These are phyloP conservation scores for Muschampia plurimacula DNA, from an alignment of 2,888 invertebrate genomes.

Conservation along the genomic window DNA sequence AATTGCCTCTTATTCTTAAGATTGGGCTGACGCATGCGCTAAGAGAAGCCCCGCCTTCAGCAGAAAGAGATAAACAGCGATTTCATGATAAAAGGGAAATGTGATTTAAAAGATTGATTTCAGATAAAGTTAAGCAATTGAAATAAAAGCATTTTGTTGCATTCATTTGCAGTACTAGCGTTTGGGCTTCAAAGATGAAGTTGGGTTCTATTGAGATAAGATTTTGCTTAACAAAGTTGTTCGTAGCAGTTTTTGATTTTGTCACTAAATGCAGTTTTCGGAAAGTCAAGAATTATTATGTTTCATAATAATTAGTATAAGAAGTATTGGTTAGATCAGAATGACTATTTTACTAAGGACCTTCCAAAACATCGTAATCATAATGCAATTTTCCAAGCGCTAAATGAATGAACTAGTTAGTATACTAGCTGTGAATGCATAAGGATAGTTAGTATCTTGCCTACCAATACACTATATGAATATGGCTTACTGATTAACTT, in stretches of 20 bases:
- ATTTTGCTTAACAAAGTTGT: neutral
- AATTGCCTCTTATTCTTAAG: constrained; percentile 78
- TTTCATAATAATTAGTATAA: neutral
- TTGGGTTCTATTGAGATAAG: neutral
- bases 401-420: too few relatives aligned
- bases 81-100: constrained; percentile 61
- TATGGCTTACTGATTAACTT: too few relatives aligned
- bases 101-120: constrained; percentile 72
- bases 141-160: constrained; percentile 58
- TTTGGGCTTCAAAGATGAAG: neutral
- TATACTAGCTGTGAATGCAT: too few relatives aligned
- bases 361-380: too few relatives aligned
- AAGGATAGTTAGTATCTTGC: too few relatives aligned
- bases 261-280: neutral
- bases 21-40: constrained; percentile 74
- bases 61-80: constrained; percentile 67
- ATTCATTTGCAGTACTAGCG: neutral
- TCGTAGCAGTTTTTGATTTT: neutral
- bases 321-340: neutral
- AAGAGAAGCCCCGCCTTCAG: constrained; percentile 67
- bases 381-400: too few relatives aligned
- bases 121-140: constrained; percentile 63
- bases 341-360: neutral
- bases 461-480: too few relatives aligned
- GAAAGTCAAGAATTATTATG: neutral